Base-by-base conservation (phyloP, 2,888 invertebrate genomes). In the Mythimna loreyi region DNA sequence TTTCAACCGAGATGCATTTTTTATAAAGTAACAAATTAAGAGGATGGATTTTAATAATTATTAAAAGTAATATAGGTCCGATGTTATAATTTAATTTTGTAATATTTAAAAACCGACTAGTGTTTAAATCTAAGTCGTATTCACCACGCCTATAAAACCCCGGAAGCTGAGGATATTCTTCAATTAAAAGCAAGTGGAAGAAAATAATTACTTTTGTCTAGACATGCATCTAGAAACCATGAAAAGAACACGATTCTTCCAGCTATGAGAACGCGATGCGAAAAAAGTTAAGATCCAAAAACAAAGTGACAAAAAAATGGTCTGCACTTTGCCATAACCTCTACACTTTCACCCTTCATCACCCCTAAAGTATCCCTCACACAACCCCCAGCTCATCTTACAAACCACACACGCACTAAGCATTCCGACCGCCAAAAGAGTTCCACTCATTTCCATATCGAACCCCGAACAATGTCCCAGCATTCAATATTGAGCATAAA, bases 401-500 rank as follows among this genome's bases (percentile, higher is more conserved):
- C 30, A 75, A 66, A 23, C 80, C 70, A 70, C 64, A 80, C 85
- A 74, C 80, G 70, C 78, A 49, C 67, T 67, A 73, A 83, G 64
- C 81, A 83, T 83, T 83, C 81, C 83, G 7, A 66, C 67, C 58
- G 67, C 84, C 83, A 83, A 83, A 83, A 84, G 84, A 84, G 84
- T 83, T 78, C 73, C 75, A 79, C 82, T 84, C 82, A 85, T 84
- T 84, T 84, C 84, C 85, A 84, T 84, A 83, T 56, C 67, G 80
- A 59, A 66, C 61, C 75, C 61, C 73, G 81, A 85, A 88, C 86
- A 88, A 88, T 87, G 88, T 81, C 76, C 62, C 76, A 71, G 71
- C 74, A 77, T 84, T 83, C 82, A 85, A 85, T 80, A 81, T 67
- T 80, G 72, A 74, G 78, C 85, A 86, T 91, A 91, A 91, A 89